Evolutionary conservation across 2,797 vertebrate species (phyloP), one percentile per base, ranked within the genome.

Genomic region (Selene dorsalis): DNA sequence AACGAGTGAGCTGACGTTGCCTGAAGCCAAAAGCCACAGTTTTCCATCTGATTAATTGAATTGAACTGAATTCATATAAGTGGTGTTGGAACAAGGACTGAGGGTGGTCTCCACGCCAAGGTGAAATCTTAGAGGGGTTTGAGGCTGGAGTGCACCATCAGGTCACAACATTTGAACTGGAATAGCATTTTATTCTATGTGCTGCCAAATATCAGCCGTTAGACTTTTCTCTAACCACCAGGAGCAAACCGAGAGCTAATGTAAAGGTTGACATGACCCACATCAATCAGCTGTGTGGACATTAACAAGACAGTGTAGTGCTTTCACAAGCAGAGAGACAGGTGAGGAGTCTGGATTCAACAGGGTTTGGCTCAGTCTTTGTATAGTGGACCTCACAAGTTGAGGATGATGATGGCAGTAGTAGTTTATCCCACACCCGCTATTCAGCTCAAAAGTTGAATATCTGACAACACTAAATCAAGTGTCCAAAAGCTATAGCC

Each of bases 341-440:
- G 68, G 73, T 88, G 62, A 91, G 52, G 64, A 41, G 84, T 83
- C 84, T 87, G 77, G 56, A 84, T 48, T 81, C 47, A 89, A 77
- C 73, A 69, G 43, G 35, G 50, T 47, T 52, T 64, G 57, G 79
- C 57, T 38, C 65, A n/a, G 18, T 24, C 45, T 80, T 83, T 88
- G 68, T 62, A 77, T 89, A 65, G 79, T 82, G 68, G 72, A 85
- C 50, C 74, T 66, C 67, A 82, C 75, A 84, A 69, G 77, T 72
- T 14, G 61, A 73, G 4, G 35, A 70, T 24, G 59, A 65, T 22
- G 61, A 52, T 18, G 58, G 38, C 18, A 48, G 38, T 61, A 65
- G 59, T 28, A 30, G 65, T 64, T 68, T 73, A 68, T 72, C 80
- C 73, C 63, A 64, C 72, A 8, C 35, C 28, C 55, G 45, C 39